A percentile compares a stretch with the other conserved stretches of the same genome.
Conservation (phyloP, 2,113 vertebrate species). For the Anolis carolinensis region DNA sequence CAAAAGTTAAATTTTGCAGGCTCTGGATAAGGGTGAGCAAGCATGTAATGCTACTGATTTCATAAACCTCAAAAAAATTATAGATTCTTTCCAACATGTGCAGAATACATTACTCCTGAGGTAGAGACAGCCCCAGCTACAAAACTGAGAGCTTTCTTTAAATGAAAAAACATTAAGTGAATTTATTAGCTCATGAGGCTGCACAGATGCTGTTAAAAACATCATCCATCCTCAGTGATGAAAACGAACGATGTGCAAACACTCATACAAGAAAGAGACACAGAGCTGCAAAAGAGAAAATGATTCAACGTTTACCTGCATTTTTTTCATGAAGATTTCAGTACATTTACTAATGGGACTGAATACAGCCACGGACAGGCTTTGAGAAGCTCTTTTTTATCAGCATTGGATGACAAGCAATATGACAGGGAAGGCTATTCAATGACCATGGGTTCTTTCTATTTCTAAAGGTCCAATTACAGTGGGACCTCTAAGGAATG, state of each 20-base stretch:
- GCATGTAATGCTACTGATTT: not conserved
- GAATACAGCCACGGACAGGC: not conserved
- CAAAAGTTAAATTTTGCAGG: no score
- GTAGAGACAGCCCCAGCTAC: not conserved
- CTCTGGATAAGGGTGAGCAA: not conserved
- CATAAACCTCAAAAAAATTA: not conserved
- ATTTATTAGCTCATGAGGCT: slow-evolving; percentile 4
- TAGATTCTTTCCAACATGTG: not conserved
- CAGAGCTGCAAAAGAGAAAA: not conserved
- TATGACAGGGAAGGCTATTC: not conserved
- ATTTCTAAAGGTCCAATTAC: slow-evolving; percentile 6
- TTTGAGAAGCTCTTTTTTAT: not conserved
- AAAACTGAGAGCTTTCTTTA: not conserved
- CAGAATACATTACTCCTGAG: not conserved
- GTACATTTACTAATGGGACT: not conserved
- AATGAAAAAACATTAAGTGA: not conserved
- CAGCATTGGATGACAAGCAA: not conserved
- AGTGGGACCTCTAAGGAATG: not conserved
- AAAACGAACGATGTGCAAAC: not conserved
- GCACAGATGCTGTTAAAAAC: not conserved
- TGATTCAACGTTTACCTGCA: not conserved
- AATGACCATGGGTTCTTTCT: not conserved
- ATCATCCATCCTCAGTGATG: not conserved
- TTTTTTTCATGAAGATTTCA: not conserved
- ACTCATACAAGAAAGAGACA: not conserved